Evolutionary conservation across 2,113 vertebrate genomes (phyloP).

Genomic region (Orthonyx spaldingii): DNA sequence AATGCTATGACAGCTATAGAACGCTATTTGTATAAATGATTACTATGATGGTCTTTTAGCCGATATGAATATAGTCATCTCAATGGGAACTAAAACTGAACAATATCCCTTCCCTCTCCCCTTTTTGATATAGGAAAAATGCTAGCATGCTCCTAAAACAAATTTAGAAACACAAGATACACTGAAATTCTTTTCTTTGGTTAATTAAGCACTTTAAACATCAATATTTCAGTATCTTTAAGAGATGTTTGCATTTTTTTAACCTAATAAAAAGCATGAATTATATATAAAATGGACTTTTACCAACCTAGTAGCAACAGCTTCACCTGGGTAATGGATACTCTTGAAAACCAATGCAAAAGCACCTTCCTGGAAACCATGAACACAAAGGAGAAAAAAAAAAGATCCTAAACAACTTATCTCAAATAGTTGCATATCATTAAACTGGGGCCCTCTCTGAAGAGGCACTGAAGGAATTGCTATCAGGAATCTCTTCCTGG

Average conservation of each 20-base stretch:
- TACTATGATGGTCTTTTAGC: not conserved
- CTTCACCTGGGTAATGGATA: slow-evolving; percentile 88
- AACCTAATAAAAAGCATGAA: not conserved
- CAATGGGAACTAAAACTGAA: not conserved
- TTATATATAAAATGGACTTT: not conserved
- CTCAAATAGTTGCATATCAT: not conserved
- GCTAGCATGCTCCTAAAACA: not conserved
- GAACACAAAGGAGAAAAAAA: not conserved
- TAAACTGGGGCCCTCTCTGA: slow-evolving; percentile 6
- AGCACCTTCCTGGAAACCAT: slow-evolving; percentile 84
- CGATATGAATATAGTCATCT: not conserved
- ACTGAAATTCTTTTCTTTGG: not conserved
- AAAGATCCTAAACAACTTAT: not conserved
- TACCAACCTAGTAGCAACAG: slow-evolving; percentile 88
- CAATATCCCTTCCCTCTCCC: not conserved
- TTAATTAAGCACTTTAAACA: not conserved
- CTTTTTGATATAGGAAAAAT: not conserved
- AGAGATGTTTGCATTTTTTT: not conserved
- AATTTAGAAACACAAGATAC: not conserved
- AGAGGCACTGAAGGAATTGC: not conserved
- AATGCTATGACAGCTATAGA: not conserved
- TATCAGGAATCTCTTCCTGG: slow-evolving; percentile 29
- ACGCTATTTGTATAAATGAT: not conserved
- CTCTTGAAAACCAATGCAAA: slow-evolving; percentile 96
- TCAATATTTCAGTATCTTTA: not conserved